A percentile compares a stretch with the other conserved stretches of the same genome.
Conservation (phyloP, 2,888 invertebrate species). For the Melinopterus prodromus region DNA sequence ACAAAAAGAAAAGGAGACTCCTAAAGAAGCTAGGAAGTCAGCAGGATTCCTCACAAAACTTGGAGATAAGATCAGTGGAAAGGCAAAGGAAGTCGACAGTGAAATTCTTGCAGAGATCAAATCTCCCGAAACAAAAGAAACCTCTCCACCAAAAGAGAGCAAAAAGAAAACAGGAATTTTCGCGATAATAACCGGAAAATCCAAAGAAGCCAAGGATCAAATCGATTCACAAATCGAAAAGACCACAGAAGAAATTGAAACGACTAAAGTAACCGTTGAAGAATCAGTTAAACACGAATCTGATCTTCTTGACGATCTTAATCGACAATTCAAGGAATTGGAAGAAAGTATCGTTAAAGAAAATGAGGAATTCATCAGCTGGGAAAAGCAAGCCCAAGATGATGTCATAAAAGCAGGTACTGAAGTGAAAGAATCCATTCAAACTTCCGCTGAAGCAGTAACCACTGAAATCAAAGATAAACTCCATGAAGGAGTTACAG, state of each 20-base stretch:
- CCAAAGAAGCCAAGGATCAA: slow-evolving; percentile 16
- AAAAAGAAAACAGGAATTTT: slow-evolving; percentile 23
- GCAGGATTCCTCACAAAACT: slow-evolving; percentile 39
- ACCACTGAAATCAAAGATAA: slow-evolving; percentile 27
- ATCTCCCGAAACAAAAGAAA: slow-evolving; percentile 1
- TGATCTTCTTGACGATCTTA: neutral
- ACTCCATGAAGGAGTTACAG: slow-evolving; percentile 26
- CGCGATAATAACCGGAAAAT: slow-evolving; percentile 19
- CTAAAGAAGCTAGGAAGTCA: slow-evolving; percentile 32
- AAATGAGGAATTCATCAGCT: neutral
- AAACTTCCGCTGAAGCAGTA: slow-evolving; percentile 21
- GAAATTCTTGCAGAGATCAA: slow-evolving; percentile 16
- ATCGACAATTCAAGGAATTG: slow-evolving; percentile 25
- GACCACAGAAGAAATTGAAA: slow-evolving; percentile 8
- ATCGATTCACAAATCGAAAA: neutral
- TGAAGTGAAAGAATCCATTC: neutral
- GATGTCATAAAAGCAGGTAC: neutral
- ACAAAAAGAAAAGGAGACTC: slow-evolving; percentile 19
- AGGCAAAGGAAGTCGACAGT: slow-evolving; percentile 31
- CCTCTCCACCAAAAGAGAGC: neutral
- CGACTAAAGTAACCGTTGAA: slow-evolving; percentile 20
- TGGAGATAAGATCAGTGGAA: slow-evolving; percentile 39
- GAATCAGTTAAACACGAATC: neutral
- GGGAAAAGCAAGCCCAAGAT: neutral
- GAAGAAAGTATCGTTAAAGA: slow-evolving; percentile 22